Evolutionary conservation across 2,888 invertebrate genomes (phyloP).

Genomic region (Anodontia alba): DNA sequence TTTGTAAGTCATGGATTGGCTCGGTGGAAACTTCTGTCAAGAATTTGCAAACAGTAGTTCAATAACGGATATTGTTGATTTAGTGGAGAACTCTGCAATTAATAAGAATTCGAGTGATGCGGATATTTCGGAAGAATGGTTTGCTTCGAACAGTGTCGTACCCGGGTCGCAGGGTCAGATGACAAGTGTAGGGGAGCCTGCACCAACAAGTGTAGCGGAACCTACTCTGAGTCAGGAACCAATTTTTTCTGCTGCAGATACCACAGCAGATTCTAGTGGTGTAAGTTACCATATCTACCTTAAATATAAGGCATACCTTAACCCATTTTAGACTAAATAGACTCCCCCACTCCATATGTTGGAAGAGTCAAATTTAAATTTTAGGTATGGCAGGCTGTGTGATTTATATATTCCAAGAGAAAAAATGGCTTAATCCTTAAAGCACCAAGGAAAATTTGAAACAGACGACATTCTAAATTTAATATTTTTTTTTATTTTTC

Average conservation of each 20-base stretch:
- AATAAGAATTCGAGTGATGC: neutral
- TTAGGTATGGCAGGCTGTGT: too few species aligned
- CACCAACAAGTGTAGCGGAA: neutral
- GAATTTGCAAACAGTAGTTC: slow-evolving; percentile 34
- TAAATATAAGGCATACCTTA: too few species aligned
- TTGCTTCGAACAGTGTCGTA: neutral
- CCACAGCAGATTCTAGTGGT: neutral
- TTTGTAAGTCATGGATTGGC: slow-evolving; percentile 39
- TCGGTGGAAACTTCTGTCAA: slow-evolving; percentile 34
- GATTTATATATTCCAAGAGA: too few species aligned
- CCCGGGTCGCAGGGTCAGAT: neutral
- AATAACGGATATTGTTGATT: slow-evolving; percentile 10
- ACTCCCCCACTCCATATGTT: too few species aligned
- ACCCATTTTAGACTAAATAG: too few species aligned
- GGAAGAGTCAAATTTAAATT: too few species aligned
- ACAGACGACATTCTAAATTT: too few species aligned
- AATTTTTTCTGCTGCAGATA: neutral
- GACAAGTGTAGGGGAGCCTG: neutral
- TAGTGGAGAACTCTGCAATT: neutral
- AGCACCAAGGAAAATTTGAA: too few species aligned
- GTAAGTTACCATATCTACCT: neutral
- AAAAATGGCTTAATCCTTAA: too few species aligned
- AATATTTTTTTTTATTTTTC: too few species aligned
- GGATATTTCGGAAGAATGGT: neutral
- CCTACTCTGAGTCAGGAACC: neutral